Base-by-base conservation (phyloP, 2,113 vertebrate species). In the Lonchura striata region DNA sequence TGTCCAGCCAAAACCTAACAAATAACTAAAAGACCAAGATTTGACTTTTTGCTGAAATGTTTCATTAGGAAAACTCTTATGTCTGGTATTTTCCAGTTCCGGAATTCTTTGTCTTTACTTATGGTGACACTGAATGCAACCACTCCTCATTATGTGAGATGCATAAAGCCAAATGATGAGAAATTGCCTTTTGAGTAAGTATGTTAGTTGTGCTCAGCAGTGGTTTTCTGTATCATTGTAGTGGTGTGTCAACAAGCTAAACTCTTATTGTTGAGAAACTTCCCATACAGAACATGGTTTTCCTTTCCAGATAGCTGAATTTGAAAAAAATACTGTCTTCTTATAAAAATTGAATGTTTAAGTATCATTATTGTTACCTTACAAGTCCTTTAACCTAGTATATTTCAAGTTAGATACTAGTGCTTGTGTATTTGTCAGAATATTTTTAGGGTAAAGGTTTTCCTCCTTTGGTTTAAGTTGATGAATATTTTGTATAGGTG, bases 121-220 rank as follows among this genome's bases (percentile, higher is more conserved):
- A 99, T 99, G 99, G 98, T 97, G 91, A 99, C 99, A 0, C 98
- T 99, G 42, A 99, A 99, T 10, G 98, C 98, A 8, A 99, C 99
- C 72, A 99, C 99, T 1, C 99, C 99, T 77, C 99, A 99, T 92
- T 99, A 99, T 3, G 99, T 99, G 3, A 98, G 99, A 37, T 99
- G 99, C 97, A 99, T 99, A 96, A 99, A 99, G 93, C 99, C 99
- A 24, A 99, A 99, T 2, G 99, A 99, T 69, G 98, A 98, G 72
- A 99, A 99, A 86, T 63, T 98, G 56, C 98, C 99, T 14, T 99
- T 99, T 96, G 98, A 99, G 99, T 99, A 92, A 98, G 99, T 99
- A 60, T 60, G 25, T 39, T n/a, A 9, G 15, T 15, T 28, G 9
- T 24, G 5, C 16, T 61, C 22, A 74, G 75, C 50, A 78, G 22